Base-by-base conservation (phyloP, 2,113 vertebrate genomes). In the Scomber japonicus region DNA sequence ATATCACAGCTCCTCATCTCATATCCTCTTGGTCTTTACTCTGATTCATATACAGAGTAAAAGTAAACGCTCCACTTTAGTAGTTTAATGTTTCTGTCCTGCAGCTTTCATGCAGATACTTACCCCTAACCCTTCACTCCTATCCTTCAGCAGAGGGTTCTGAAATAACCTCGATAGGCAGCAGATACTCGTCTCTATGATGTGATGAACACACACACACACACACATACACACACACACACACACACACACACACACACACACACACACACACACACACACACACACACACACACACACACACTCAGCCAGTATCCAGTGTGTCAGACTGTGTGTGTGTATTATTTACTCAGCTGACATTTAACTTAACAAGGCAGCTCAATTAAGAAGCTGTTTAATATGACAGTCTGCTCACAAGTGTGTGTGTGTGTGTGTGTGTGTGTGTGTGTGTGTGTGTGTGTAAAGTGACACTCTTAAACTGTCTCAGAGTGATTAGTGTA, bases 361-460 rank as follows among this genome's bases (percentile, higher is more conserved):
- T 87, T 82, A 31, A 63, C 35, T 30, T 21, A 71, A 81, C 44
- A 24, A 55, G 12, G 21, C 46, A 6, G 62, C 70, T 54, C 67
- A 35, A 51, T 64, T 78, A 81, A 76, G 63, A 81, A 76, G 63
- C 71, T 17, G 65, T 64, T 80, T 83, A 71, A 84, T 79, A 78
- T 75, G 53, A 64, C 61, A 70, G 16, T 64, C 57, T 59, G n/a
- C 60, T 75, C 78, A 71, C 64, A 76, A 46, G 17, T 63, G 19
- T 16, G 56, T 31, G 55, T 6, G 56, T 17, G 56, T 31, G 59
- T 40, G 59, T 3, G 11, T 16, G 45, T 16, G 45, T 17, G 35
- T 40, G 35, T 40, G 35, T 40, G 56, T 17, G 56, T 31, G 59
- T 40, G 59, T 3, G 35, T 40, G 35, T 40, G 35, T 40, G 7